Evolutionary conservation across 2,797 vertebrate species (phyloP).

Genomic region (Macropodus opercularis): DNA sequence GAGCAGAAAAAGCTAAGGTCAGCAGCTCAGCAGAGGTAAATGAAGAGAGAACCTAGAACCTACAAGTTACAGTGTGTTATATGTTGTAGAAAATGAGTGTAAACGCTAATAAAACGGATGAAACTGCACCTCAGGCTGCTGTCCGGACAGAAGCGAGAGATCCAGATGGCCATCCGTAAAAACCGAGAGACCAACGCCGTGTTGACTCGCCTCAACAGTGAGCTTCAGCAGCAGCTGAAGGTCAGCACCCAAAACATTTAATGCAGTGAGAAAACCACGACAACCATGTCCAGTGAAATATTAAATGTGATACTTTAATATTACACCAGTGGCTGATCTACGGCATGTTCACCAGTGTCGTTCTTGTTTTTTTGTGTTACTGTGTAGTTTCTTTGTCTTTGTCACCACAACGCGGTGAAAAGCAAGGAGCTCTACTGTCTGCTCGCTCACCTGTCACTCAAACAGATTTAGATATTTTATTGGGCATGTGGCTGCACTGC

Average conservation of each 20-base stretch:
- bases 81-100: background rate
- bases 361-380: too few species aligned
- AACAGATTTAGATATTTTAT: conserved; percentile 51
- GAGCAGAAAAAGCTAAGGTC: too few species aligned
- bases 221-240: conserved; percentile 97
- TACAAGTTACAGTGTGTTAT: too few species aligned
- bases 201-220: conserved; percentile 93
- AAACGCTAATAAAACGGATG: conserved; percentile 4
- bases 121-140: conserved; percentile 78
- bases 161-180: conserved; percentile 94
- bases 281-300: too few species aligned
- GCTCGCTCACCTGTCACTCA: conserved; percentile 40
- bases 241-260: conserved; percentile 78
- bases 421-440: conserved; percentile 34
- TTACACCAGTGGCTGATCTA: too few species aligned
- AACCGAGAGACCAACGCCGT: conserved; percentile 95
- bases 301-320: too few species aligned
- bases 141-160: conserved; percentile 91
- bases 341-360: too few species aligned
- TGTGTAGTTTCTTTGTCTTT: too few species aligned
- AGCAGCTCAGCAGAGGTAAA: too few species aligned
- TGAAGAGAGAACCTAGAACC: too few species aligned
- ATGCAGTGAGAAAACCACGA: too few species aligned
- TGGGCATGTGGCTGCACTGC: conserved; percentile 51
- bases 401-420: conserved; percentile 28